phyloP scores from a whole-genome alignment of 2,113 vertebrate genomes.

The Myrmophylax atrothorax region DNA sequence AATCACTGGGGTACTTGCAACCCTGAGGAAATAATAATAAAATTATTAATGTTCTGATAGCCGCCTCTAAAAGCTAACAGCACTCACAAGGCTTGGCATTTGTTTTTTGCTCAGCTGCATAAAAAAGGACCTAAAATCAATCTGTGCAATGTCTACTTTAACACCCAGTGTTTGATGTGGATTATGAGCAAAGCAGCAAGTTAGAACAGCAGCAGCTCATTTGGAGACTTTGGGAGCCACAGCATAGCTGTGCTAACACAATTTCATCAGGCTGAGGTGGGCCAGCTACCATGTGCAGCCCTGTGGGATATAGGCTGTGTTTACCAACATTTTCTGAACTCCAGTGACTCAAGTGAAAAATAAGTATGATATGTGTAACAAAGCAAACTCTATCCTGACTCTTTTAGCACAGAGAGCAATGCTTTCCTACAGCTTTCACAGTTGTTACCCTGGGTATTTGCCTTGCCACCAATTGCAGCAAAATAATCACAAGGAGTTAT shows the following conservation, averaged over 20 bases:
- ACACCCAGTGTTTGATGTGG: constrained; percentile 44
- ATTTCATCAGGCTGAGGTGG: neutral
- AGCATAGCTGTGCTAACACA: neutral
- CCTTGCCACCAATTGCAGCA: neutral
- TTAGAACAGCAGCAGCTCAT: neutral
- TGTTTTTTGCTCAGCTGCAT: constrained; percentile 41
- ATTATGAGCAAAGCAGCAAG: constrained; percentile 42
- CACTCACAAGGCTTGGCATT: constrained; percentile 4
- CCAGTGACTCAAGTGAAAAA: neutral
- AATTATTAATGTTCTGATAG: constrained; percentile 53
- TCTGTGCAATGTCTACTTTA: constrained; percentile 34
- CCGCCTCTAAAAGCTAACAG: constrained; percentile 20
- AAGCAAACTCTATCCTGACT: neutral
- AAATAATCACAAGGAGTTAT: neutral
- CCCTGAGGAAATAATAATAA: constrained; percentile 38
- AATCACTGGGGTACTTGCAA: neutral
- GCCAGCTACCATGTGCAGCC: neutral
- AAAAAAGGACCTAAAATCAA: constrained; percentile 47
- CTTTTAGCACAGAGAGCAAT: neutral
- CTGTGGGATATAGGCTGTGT: neutral
- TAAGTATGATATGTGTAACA: neutral
- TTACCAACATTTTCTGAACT: constrained; percentile 13
- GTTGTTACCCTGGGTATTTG: neutral
- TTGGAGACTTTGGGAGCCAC: neutral
- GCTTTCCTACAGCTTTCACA: neutral